These are phyloP conservation scores for Invenusta paracnida DNA, from an alignment of 2,888 invertebrate genomes.

Conservation along the genomic window DNA sequence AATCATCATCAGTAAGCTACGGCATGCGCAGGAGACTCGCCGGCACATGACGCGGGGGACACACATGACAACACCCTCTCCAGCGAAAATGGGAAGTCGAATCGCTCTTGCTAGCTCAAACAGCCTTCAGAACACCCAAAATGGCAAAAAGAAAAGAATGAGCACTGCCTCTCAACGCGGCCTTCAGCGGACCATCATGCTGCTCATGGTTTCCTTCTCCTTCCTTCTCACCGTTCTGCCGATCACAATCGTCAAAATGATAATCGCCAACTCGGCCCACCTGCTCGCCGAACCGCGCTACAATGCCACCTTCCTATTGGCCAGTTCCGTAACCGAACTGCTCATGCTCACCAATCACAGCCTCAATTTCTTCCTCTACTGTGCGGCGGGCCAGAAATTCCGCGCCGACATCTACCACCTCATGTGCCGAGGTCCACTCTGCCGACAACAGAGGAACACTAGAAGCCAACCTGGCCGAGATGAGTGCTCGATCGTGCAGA, in stretches of 20 bases:
- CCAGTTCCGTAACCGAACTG: neutral
- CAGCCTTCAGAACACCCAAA: neutral
- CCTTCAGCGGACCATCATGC: slow-evolving; percentile 36
- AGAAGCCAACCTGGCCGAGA: too few relatives aligned
- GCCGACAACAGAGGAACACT: too few relatives aligned
- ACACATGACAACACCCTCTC: neutral
- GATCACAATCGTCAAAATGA: slow-evolving; percentile 33
- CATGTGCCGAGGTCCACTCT: too few relatives aligned
- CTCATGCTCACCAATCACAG: slow-evolving; percentile 16
- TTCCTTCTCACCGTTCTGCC: slow-evolving; percentile 36
- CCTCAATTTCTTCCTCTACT: neutral
- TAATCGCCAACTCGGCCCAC: neutral
- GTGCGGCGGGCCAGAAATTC: neutral
- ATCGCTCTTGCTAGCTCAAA: neutral
- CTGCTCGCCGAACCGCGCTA: neutral
- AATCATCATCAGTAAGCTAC: slow-evolving; percentile 19
- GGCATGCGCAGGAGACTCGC: neutral
- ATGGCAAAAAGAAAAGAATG: too few relatives aligned
- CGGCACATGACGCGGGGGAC: neutral
- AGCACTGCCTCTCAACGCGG: slow-evolving; percentile 3
- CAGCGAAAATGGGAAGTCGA: neutral
- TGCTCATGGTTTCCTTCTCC: slow-evolving; percentile 40
- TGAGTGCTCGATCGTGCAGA: too few relatives aligned
- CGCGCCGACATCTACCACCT: neutral
- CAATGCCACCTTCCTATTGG: neutral